phyloP scores from a whole-genome alignment of 2,888 invertebrate species.

The Dynastes maya region DNA sequence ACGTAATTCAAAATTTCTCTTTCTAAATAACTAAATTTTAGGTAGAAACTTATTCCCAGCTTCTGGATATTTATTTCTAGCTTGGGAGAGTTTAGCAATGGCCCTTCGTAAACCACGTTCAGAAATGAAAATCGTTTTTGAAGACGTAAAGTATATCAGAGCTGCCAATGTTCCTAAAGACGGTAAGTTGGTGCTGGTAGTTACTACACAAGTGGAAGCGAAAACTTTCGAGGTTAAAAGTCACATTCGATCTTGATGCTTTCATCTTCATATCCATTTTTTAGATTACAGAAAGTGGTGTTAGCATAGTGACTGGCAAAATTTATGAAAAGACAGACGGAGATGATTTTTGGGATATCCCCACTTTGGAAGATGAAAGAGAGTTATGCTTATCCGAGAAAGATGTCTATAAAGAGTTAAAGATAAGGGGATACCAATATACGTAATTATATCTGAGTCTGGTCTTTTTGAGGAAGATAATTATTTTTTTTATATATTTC shows the following conservation, averaged over 20 bases:
- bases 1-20: too few species aligned
- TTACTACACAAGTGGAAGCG: constrained; percentile 59
- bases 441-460: constrained; percentile 14
- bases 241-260: too few species aligned
- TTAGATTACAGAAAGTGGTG: constrained; percentile 78
- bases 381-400: constrained; percentile 65
- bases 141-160: constrained; percentile 75
- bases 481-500: constrained; percentile 25
- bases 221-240: constrained; percentile 63
- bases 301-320: constrained; percentile 79
- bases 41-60: constrained; percentile 74
- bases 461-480: neutral
- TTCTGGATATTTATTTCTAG: constrained; percentile 72
- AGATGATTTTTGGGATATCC: neutral
- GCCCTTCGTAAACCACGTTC: constrained; percentile 64
- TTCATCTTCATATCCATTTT: neutral
- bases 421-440: constrained; percentile 78
- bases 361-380: neutral
- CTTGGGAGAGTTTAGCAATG: constrained; percentile 71
- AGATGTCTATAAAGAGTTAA: constrained; percentile 80
- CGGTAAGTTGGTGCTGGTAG: constrained; percentile 58
- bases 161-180: constrained; percentile 73
- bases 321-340: constrained; percentile 71
- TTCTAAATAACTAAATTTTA: constrained; percentile 51
- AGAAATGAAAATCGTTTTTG: constrained; percentile 73